Percentiles rank a stretch among this genome's conserved stretches.
These are phyloP conservation scores for Hirtodrosophila trivittata DNA, from an alignment of 2,888 invertebrate genomes.

Conservation along the genomic window DNA sequence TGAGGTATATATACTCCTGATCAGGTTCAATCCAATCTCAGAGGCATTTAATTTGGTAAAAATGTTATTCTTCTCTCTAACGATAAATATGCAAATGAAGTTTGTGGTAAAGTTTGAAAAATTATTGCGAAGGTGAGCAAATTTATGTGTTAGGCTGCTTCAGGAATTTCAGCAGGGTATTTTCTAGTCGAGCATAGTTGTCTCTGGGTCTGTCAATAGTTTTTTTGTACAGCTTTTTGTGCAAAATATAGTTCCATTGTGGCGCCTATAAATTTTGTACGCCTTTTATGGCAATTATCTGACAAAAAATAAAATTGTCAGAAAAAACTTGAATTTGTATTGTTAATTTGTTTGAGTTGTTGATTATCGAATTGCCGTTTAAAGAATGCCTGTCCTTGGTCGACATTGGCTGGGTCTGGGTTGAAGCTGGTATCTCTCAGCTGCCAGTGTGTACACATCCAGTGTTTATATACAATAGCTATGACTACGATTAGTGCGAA, in stretches of 20 bases:
- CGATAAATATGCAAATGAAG: too few relatives aligned
- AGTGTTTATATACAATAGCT: too few relatives aligned
- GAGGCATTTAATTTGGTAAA: too few relatives aligned
- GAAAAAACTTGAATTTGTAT: slow-evolving; percentile 1
- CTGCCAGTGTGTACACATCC: background rate
- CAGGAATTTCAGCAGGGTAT: too few relatives aligned
- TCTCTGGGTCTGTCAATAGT: too few relatives aligned
- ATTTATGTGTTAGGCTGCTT: too few relatives aligned
- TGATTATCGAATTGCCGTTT: slow-evolving; percentile 12
- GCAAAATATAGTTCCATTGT: slow-evolving; percentile 25
- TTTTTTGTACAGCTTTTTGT: background rate
- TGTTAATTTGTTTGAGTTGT: background rate
- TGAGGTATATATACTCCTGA: too few relatives aligned
- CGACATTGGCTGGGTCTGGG: slow-evolving; percentile 38
- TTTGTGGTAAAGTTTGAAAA: too few relatives aligned
- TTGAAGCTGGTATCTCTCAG: slow-evolving; percentile 5
- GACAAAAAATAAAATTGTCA: slow-evolving; percentile 9
- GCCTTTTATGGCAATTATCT: slow-evolving; percentile 33
- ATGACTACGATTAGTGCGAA: too few relatives aligned
- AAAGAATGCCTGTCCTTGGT: slow-evolving; percentile 28
- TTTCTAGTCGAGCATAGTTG: background rate
- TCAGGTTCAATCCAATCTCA: too few relatives aligned
- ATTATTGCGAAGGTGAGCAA: too few relatives aligned
- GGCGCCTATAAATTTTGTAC: slow-evolving; percentile 10
- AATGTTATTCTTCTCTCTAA: too few relatives aligned